Base-by-base conservation (phyloP, 2,888 invertebrate species). In the Stictocephala bisonia region DNA sequence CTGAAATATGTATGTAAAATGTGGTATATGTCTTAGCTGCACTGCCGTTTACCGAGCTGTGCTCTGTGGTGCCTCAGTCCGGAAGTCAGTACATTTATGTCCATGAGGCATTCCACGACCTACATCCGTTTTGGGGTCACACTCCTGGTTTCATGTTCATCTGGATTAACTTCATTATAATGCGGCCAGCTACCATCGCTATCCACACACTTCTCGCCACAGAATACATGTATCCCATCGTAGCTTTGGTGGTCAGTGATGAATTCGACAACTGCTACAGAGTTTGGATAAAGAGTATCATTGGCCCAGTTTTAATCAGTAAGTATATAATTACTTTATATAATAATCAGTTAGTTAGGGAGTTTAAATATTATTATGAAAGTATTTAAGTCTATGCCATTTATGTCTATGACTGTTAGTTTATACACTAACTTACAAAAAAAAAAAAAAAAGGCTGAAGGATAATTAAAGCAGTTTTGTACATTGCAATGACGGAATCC, bases 41-140 rank as follows among this genome's bases (percentile, higher is more conserved):
- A 26, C 40, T 64, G 9, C 64, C 64, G 15, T 64, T 64, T 44
- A 44, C 64, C 3, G 64, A 64, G 18, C 44, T 64, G 26, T 41
- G 44, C 27, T 3, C 27, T 3, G 44, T 64, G 3, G 44, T 64
- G 4, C 41, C 64, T 0, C 40, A 64, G 44, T n/a, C 44, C 9
- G 64, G 64, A 13, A 44, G 64, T 20, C 41, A 64, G 22, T 64
- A 64, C 44, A 44, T 64, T 27, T 64, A 64, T 18, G 44, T 64
- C 13, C 64, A 64, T 7, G 64, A 64, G 18, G 64, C 64, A 2
- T 64, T 64, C 27, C 22, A 44, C 22, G 64, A 64, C 44, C 44
- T 64, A 24, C 64, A 64, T 18, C 64, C 64, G 1, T 64, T 64
- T 44, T 64, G 24, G 15, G 64, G 64, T 1, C 64, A 64, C 15